Percentiles rank a stretch among this genome's conserved stretches.
Conservation (phyloP, 2,113 vertebrate species). For the Equus przewalskii region DNA sequence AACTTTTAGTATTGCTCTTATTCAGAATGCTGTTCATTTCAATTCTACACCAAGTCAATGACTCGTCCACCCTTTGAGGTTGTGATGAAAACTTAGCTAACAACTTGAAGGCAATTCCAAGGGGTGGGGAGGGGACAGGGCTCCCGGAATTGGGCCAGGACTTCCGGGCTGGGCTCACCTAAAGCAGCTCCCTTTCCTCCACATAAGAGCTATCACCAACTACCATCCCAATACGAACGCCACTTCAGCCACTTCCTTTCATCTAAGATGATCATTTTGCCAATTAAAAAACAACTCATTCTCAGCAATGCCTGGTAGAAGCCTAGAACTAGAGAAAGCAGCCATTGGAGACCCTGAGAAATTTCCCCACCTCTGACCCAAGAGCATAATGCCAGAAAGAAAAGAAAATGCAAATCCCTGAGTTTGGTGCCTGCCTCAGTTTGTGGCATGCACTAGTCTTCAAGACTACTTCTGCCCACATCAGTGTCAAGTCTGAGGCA, state of each 20-base stretch:
- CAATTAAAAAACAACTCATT: neutral
- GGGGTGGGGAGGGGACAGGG: neutral
- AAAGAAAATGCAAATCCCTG: neutral
- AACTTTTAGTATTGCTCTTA: neutral
- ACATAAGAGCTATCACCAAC: neutral
- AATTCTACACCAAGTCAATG: neutral
- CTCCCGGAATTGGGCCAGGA: neutral
- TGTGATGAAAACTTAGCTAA: neutral
- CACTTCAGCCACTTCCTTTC: neutral
- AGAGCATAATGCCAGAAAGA: neutral
- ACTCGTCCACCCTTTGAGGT: neutral
- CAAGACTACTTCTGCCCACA: neutral
- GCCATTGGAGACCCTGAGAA: neutral
- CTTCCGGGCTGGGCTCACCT: neutral
- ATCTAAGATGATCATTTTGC: neutral
- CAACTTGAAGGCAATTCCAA: neutral
- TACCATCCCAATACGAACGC: neutral
- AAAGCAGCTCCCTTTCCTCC: neutral
- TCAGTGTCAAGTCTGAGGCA: neutral
- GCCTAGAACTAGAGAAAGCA: neutral
- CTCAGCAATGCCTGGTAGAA: neutral
- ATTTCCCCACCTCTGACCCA: neutral
- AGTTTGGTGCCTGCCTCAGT: neutral
- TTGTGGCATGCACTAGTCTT: fast-evolving
- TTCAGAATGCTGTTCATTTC: neutral